Conservation (phyloP, 2,888 invertebrate species). For the Mesochorus sp. region DNA sequence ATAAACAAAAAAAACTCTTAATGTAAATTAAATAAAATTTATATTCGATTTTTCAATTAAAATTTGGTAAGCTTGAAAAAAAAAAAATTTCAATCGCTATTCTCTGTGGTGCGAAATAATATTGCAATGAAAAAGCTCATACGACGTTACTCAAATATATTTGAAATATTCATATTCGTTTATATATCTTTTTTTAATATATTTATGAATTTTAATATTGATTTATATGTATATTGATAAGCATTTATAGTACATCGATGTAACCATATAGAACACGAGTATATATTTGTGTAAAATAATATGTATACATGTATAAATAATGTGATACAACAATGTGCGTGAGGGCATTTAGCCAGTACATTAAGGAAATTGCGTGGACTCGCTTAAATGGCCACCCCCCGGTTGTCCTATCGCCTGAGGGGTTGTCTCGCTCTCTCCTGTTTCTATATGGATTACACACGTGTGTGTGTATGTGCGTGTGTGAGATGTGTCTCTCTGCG, state of each 20-base stretch:
- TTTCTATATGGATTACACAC: not conserved
- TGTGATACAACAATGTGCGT: slow-evolving; percentile 20
- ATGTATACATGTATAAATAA: not conserved
- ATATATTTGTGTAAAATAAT: slow-evolving; percentile 13
- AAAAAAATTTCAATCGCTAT: too few relatives aligned
- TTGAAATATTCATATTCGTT: too few relatives aligned
- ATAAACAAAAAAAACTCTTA: too few relatives aligned
- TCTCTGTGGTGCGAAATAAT: too few relatives aligned
- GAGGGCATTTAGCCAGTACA: slow-evolving; percentile 79
- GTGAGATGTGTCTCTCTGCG: slow-evolving; percentile 36
- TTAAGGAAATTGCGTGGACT: slow-evolving; percentile 81
- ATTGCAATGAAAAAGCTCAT: too few relatives aligned
- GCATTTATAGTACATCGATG: not conserved
- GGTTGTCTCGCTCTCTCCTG: slow-evolving; percentile 19
- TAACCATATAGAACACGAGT: not conserved
- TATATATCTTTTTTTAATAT: too few relatives aligned
- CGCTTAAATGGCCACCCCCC: slow-evolving; percentile 63
- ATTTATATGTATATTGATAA: too few relatives aligned
- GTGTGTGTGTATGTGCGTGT: not conserved
- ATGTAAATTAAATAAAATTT: too few relatives aligned
- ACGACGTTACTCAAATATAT: too few relatives aligned
- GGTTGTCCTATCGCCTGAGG: slow-evolving; percentile 41
- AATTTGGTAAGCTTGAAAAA: too few relatives aligned
- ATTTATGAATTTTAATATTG: too few relatives aligned
- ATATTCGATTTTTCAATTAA: too few relatives aligned